These are phyloP conservation scores for Exocentrus adspersus DNA, from an alignment of 2,888 invertebrate genomes.

Conservation along the genomic window DNA sequence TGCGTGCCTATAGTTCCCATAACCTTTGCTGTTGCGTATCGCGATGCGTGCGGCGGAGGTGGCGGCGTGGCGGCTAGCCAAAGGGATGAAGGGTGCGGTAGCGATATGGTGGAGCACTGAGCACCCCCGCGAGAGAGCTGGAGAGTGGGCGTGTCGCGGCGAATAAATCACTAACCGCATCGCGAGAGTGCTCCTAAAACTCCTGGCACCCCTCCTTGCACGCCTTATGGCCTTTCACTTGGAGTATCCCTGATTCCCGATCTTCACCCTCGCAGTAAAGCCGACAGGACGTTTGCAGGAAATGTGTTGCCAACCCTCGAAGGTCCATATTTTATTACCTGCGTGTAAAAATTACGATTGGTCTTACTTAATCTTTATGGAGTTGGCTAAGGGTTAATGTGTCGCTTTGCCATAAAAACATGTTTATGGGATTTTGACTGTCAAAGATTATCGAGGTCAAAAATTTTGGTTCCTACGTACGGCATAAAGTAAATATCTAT, in stretches of 20 bases:
- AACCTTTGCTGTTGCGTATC: slow-evolving; percentile 19
- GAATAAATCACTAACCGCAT: slow-evolving; percentile 62
- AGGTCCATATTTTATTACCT: not conserved
- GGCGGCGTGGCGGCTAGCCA: slow-evolving; percentile 19
- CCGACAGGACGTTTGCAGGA: not conserved
- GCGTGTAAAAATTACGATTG: not conserved
- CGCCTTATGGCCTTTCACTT: slow-evolving; percentile 13
- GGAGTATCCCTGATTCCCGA: not conserved
- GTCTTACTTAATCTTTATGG: not conserved
- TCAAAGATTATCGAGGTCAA: too few species aligned
- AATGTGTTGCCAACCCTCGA: not conserved
- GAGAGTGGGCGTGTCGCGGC: slow-evolving; percentile 59
- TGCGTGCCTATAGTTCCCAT: not conserved
- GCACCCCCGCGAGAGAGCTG: slow-evolving; percentile 50
- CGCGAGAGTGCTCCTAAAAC: slow-evolving; percentile 46
- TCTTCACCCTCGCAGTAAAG: not conserved
- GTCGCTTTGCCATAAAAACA: too few species aligned
- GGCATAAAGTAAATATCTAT: too few species aligned
- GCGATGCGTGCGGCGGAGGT: slow-evolving; percentile 29
- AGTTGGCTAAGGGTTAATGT: too few species aligned
- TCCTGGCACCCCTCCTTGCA: slow-evolving; percentile 28
- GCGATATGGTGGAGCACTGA: slow-evolving; percentile 29
- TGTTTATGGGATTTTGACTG: too few species aligned
- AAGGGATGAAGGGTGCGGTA: slow-evolving; percentile 26
- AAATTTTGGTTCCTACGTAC: too few species aligned